Conservation (phyloP, 2,888 invertebrate genomes). For the Chrysopilus asiliformis region DNA sequence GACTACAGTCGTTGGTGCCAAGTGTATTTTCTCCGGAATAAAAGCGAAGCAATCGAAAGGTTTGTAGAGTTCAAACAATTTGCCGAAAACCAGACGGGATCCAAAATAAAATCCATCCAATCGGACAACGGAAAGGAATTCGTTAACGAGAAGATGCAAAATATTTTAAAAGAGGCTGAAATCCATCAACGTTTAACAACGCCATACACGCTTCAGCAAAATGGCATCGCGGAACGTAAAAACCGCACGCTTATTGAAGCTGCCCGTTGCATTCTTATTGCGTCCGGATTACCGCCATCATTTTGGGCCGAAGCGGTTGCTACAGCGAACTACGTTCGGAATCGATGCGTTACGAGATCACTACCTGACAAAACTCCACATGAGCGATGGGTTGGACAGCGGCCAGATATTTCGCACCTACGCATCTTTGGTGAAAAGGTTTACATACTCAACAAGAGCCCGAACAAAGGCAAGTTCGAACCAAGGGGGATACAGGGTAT, state of each 20-base stretch:
- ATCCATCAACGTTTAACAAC: neutral
- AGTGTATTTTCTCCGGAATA: constrained; percentile 2
- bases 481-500: constrained; percentile 16
- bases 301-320: constrained; percentile 22
- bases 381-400: constrained; percentile 4
- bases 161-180: neutral
- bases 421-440: constrained; percentile 5
- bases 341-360: constrained; percentile 9
- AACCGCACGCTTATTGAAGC: constrained; percentile 5
- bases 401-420: constrained; percentile 1
- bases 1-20: constrained; percentile 4
- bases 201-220: constrained; percentile 1
- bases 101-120: constrained; percentile 1
- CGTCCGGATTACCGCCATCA: neutral
- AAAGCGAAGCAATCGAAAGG: neutral
- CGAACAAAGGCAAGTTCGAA: constrained; percentile 18
- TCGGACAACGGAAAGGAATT: constrained; percentile 3
- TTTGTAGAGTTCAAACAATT: constrained; percentile 2
- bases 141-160: neutral
- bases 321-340: constrained; percentile 16
- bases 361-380: constrained; percentile 3
- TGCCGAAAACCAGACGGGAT: constrained; percentile 11
- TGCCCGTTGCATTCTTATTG: constrained; percentile 2
- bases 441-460: constrained; percentile 9
- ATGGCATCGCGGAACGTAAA: constrained; percentile 7